Evolutionary conservation across 2,797 vertebrate genomes (phyloP).

Genomic region (Garrulus glandarius): DNA sequence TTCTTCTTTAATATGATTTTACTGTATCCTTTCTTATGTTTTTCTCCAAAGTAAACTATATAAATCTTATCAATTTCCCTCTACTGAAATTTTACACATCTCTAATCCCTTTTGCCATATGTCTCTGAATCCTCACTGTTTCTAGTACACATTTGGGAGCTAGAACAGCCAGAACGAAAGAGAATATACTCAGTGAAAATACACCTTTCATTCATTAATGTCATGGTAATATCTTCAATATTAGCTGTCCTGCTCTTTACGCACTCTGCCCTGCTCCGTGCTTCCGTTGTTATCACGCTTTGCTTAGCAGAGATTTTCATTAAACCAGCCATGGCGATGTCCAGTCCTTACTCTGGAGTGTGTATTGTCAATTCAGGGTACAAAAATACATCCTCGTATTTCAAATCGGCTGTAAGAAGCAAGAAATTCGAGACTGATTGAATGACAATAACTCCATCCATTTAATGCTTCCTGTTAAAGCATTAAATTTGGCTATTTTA

Average conservation of each 20-base stretch:
- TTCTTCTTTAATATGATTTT: background rate
- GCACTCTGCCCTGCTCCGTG: background rate
- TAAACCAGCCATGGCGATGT: background rate
- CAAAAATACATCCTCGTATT: background rate
- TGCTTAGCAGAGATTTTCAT: background rate
- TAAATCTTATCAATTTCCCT: background rate
- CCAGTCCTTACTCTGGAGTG: background rate
- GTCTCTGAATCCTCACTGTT: background rate
- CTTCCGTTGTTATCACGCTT: background rate
- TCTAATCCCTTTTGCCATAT: background rate
- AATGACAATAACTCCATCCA: background rate
- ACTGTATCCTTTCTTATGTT: background rate
- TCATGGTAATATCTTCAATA: background rate
- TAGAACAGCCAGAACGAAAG: background rate
- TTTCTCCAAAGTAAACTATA: background rate
- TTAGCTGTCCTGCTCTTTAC: background rate
- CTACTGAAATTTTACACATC: background rate
- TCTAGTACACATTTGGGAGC: background rate
- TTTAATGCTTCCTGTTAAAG: conserved; percentile 14
- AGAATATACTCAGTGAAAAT: background rate
- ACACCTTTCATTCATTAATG: background rate
- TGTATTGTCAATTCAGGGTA: background rate
- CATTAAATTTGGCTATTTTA: conserved; percentile 39
- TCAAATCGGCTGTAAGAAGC: background rate
- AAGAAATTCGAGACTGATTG: background rate